Evolutionary conservation across 1,140 invertebrate genomes (phyloP).

Genomic region (Anastrepha ludens): DNA sequence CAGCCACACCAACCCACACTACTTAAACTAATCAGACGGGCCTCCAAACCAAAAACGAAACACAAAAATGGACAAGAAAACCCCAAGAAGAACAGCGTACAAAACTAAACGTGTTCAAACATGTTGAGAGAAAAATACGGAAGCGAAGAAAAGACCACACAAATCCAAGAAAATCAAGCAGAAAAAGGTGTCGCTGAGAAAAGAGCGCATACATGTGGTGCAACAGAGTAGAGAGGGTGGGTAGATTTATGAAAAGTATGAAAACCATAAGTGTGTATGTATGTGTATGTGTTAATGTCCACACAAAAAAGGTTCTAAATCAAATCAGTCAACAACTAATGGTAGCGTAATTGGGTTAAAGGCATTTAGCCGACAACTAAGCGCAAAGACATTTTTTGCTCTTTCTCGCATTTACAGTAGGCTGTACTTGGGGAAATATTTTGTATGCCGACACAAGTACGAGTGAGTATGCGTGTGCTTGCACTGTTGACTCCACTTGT

Average conservation of each 20-base stretch:
- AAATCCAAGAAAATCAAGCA: not conserved
- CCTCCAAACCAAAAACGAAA: not conserved
- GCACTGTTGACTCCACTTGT: too few relatives aligned
- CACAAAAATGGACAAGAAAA: not conserved
- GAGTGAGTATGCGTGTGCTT: too few relatives aligned
- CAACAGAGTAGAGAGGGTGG: not conserved
- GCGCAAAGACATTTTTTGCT: slow-evolving; percentile 18
- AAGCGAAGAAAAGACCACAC: not conserved
- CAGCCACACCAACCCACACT: too few relatives aligned
- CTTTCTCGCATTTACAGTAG: too few relatives aligned
- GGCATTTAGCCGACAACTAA: slow-evolving; percentile 31
- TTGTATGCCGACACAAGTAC: too few relatives aligned
- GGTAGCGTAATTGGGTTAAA: slow-evolving; percentile 29
- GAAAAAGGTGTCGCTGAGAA: not conserved
- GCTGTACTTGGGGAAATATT: too few relatives aligned
- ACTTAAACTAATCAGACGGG: not conserved
- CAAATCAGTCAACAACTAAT: slow-evolving; percentile 32
- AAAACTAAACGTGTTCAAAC: slow-evolving; percentile 40
- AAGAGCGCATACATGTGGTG: not conserved
- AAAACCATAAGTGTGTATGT: not conserved
- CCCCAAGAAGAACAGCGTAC: not conserved
- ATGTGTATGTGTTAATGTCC: not conserved
- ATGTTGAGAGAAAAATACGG: not conserved
- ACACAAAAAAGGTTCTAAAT: slow-evolving; percentile 15
- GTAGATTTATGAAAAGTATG: not conserved